Base-by-base conservation (phyloP, 2,797 vertebrate genomes). In the Sebastes kiyomatsui region DNA sequence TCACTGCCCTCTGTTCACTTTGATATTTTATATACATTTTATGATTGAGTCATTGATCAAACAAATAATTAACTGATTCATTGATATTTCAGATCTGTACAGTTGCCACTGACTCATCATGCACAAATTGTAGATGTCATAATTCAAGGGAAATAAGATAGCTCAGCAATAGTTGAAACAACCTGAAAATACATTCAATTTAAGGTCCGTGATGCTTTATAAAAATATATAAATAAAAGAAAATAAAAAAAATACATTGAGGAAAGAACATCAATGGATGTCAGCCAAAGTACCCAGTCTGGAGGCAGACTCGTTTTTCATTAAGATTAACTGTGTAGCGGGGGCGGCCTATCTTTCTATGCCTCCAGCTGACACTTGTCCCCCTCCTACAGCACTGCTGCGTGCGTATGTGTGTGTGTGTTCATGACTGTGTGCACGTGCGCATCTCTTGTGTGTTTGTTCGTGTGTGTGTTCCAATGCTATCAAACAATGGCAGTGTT, bases 321-420 rank as follows among this genome's bases (percentile, higher is more conserved):
- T 95, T 93, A 92, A 94, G 94, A 95, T 95, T 92, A 94, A 94
- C 89, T 89, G 90, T 88, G 90, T 89, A 87, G 90, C 81, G 77
- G 88, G 81, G 91, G 92, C 81, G 88, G 86, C 90, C 91, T 92
- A 92, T 94, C 91, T 93, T 77, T 92, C 92, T 81, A 11, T 87
- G 92, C 93, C 91, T 94, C 93, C 89, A 91, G 91, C 92, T 92
- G 91, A 94, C 92, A 92, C 91, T 93, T 92, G 86, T 92, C 90
- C 88, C 83, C 89, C 88, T 92, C 86, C 89, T 86, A 87, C 86
- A 87, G 82, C 85, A 82, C 60, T 58, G 72, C 16, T 35, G 71
- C 66, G 72, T 75, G 75, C 70, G n/a, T 46, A 62, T 20, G n/a
- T 67, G 61, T 65, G 58, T 32, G 18, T 67, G 18, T 76, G 80